Percentiles rank a stretch among this genome's conserved stretches.
phyloP scores from a whole-genome alignment of 2,113 vertebrate species.

The Erinaceus europaeus region DNA sequence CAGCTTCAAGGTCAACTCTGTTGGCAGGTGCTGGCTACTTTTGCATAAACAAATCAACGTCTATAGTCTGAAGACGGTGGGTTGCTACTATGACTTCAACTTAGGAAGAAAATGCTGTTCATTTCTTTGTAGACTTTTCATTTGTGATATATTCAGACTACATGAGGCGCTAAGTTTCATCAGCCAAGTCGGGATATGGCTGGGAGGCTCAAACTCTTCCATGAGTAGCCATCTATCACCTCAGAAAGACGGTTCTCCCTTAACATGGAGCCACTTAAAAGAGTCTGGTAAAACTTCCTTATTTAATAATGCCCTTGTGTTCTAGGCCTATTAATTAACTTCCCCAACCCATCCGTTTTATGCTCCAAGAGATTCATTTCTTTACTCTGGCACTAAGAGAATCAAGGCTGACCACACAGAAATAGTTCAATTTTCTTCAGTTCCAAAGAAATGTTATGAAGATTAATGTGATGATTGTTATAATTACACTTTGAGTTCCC shows the following conservation, averaged over 20 bases:
- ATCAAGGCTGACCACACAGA: constrained; percentile 35
- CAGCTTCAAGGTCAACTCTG: background rate
- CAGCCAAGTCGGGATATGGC: background rate
- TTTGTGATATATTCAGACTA: background rate
- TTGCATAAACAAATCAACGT: background rate
- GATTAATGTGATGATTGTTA: constrained; percentile 63
- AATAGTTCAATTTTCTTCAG: constrained; percentile 27
- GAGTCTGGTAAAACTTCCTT: constrained; percentile 4
- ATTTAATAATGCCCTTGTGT: constrained; percentile 51
- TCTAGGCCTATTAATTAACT: constrained; percentile 46
- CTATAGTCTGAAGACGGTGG: background rate
- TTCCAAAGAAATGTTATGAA: constrained; percentile 43
- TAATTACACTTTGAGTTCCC: constrained; percentile 55
- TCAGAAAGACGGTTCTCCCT: background rate
- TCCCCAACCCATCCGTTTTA: constrained; percentile 14
- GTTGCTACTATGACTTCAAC: background rate
- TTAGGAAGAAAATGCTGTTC: background rate
- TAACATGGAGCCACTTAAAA: background rate
- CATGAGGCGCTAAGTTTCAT: background rate
- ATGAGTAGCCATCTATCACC: background rate
- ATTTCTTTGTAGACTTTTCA: background rate
- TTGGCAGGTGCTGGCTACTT: background rate
- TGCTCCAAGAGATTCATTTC: constrained; percentile 53
- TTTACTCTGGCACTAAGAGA: constrained; percentile 25
- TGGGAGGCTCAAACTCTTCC: background rate